Evolutionary conservation across 2,888 invertebrate genomes (phyloP).

Genomic region (Dromius quadrimaculatus): DNA sequence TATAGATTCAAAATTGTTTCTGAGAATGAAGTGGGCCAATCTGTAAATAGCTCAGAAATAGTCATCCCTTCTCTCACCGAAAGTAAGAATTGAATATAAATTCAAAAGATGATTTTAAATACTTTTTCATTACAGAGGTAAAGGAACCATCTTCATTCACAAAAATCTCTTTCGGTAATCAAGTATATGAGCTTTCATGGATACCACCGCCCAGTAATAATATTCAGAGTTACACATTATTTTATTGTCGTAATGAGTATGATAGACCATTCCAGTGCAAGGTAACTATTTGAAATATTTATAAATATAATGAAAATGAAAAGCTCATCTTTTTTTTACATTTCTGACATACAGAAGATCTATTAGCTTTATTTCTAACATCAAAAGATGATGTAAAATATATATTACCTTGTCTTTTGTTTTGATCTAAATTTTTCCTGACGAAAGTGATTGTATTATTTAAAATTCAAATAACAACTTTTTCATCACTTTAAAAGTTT

Average conservation of each 20-base stretch:
- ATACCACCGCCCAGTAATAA: conserved; percentile 68
- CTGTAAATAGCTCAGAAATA: conserved; percentile 70
- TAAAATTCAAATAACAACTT: background rate
- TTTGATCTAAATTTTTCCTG: background rate
- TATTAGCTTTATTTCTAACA: too few species aligned
- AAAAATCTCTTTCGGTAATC: conserved; percentile 79
- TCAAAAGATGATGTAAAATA: too few species aligned
- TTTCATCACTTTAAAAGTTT: too few species aligned
- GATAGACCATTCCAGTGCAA: conserved; percentile 63
- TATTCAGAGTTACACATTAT: conserved; percentile 81
- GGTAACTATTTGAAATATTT: conserved; percentile 59
- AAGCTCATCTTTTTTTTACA: too few species aligned
- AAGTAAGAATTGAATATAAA: conserved; percentile 62
- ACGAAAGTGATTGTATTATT: background rate
- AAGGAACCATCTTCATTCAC: conserved; percentile 74
- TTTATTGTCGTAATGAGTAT: conserved; percentile 71
- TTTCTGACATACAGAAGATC: too few species aligned
- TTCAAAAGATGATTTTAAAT: background rate
- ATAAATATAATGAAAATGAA: too few species aligned
- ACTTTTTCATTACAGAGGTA: conserved; percentile 61
- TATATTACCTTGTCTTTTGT: too few species aligned
- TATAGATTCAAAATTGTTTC: conserved; percentile 74
- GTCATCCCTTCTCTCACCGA: conserved; percentile 72
- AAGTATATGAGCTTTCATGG: conserved; percentile 83
- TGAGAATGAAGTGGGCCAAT: conserved; percentile 72